Base-by-base conservation (phyloP, 1,140 invertebrate species). In the Wasmannia auropunctata region DNA sequence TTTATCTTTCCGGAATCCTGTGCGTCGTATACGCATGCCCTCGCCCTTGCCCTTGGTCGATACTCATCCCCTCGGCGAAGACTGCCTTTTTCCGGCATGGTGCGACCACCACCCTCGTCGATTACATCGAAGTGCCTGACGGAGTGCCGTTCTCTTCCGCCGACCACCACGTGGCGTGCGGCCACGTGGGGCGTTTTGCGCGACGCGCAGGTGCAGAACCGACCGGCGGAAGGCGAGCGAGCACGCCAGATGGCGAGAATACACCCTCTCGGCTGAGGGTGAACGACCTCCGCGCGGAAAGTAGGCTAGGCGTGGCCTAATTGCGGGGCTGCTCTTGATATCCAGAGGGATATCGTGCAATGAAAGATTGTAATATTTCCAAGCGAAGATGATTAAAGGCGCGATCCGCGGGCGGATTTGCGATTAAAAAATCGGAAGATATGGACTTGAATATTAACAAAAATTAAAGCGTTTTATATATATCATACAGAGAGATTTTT, bases 11-110 rank as follows among this genome's bases (percentile, higher is more conserved):
- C 28, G 79, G 75, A 86, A 88, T 85, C 43, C 79, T 58, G 60
- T 88, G 87, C 85, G 86, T 85, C 85, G 85, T 93, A 88, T 91
- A 94, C 94, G 93, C 94, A 94, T 94, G 93, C 92, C 91, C 94
- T 91, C 91, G 93, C 92, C 94, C 93, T 94, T 95, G 94, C 93
- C 94, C 94, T 95, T 95, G 94, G 91, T 95, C 94, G 93, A 94
- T 94, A 94, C 88, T 92, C 93, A 94, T 93, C 92, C 92, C 92
- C 91, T 88, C 90, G 89, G 89, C 90, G 88, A 92, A 90, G 87
- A 87, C 49, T 76, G 54, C 7, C 65, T 86, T 89, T 87, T 90
- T 85, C 83, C 83, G 63, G 46, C 46, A 34, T 46, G 63, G 70
- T 58, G 31, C 51, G 65, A 87, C 80, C 70, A 69, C 79, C 85